Base-by-base conservation (phyloP, 2,113 vertebrate genomes). In the Eurypyga helias region DNA sequence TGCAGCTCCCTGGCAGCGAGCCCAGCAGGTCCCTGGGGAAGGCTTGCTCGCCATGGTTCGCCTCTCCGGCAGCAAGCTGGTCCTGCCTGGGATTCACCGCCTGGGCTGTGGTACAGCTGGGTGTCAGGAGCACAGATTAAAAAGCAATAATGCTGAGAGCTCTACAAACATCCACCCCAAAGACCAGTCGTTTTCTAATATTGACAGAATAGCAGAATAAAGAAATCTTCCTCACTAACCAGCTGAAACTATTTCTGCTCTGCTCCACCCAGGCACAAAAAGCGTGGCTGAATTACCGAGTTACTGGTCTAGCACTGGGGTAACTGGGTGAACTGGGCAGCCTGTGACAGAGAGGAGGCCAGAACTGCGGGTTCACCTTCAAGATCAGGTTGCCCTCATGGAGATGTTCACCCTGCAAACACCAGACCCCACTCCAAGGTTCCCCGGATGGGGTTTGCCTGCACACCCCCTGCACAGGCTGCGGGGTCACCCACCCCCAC, bases 1-100 rank as follows among this genome's bases (percentile, higher is more conserved):
- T 9, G 1, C 0, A 0, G 48, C 3, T 11, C 33, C 41, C n/a
- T 10, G 10, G 36, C 28, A 33, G 21, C 0, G 1, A 87, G 69
- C 23, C 46, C 2, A 0, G 34, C 0, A 0, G 15, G 54, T 77
- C n/a, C 55, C 18, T 28, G 41, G 34, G 49, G 29, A 10, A 15
- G 20, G 29, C 5, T 62, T 4, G 0, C 26, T 57, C 11, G 1
- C 36, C 0, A 0, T 3, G 1, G 17, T 76, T 83, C 45, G n/a
- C 31, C 38, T 31, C 58, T 49, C 34, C 5, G 7, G 34, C 49
- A 72, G 28, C 85, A 58, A 71, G 34, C 26, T 2, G 29, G 16
- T 54, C 77, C 54, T 64, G 38, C 43, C 5, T 5, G 46, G 28
- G 38, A 9, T 49, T 58, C 20, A 10, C 13, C 2, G 3, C 3